A percentile compares a stretch with the other conserved stretches of the same genome.
Conservation (phyloP, 2,888 invertebrate species). For the Kryphioiulus occultus region DNA sequence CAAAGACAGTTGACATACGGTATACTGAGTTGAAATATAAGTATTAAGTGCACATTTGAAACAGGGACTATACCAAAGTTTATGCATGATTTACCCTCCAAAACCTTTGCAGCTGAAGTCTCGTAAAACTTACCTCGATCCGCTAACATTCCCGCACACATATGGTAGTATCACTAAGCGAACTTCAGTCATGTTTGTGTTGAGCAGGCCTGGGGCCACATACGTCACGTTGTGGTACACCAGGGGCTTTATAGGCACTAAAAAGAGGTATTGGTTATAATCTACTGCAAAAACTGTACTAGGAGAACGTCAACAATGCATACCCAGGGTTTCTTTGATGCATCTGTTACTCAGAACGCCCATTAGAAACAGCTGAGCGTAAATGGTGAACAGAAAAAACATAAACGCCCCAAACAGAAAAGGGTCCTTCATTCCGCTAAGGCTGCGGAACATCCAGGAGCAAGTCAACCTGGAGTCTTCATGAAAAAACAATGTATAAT, state of each 20-base stretch:
- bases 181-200: background rate
- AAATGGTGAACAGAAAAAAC: slow-evolving; percentile 18
- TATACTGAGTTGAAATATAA: no score
- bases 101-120: background rate
- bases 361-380: background rate
- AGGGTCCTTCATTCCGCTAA: background rate
- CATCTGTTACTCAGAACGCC: background rate
- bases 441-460: background rate
- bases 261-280: no score
- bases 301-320: background rate
- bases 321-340: background rate
- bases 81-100: no score
- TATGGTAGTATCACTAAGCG: background rate
- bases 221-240: background rate
- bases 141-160: slow-evolving; percentile 21
- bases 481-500: background rate
- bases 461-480: slow-evolving; percentile 15
- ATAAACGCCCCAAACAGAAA: slow-evolving; percentile 2
- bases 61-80: no score
- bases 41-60: no score
- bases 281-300: no score
- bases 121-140: background rate
- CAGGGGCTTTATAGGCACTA: no score
- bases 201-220: background rate
- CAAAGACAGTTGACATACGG: no score